Evolutionary conservation across 2,797 vertebrate genomes (phyloP).

Genomic region (Euthynnus affinis): DNA sequence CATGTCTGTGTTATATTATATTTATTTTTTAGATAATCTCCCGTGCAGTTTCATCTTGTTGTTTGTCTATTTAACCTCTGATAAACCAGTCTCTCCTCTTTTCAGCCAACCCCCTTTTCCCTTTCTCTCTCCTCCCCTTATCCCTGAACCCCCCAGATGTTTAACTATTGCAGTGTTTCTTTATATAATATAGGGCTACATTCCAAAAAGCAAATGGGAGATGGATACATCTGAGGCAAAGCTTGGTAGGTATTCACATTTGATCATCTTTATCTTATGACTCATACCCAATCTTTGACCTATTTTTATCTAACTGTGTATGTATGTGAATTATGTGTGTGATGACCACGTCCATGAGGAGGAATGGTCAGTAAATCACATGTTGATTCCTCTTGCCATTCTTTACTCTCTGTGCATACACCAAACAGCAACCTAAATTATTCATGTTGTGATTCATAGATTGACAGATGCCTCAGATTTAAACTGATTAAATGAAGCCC

Average conservation of each 20-base stretch:
- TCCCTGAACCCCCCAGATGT: constrained; percentile 67
- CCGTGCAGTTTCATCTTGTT: constrained; percentile 61
- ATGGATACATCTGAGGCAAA: constrained; percentile 99
- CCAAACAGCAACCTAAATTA: background rate
- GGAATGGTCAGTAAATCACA: constrained; percentile 5
- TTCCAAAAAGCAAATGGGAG: constrained; percentile 99
- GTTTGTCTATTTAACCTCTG: constrained; percentile 67
- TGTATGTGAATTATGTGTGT: background rate
- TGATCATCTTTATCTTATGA: background rate
- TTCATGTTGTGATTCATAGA: background rate
- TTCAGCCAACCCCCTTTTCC: constrained; percentile 59
- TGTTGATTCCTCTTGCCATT: background rate
- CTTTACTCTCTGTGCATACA: background rate
- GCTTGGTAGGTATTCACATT: constrained; percentile 92
- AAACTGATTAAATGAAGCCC: background rate
- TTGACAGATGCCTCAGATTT: background rate
- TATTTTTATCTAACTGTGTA: background rate
- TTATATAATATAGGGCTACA: constrained; percentile 98
- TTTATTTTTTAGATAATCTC: constrained; percentile 32
- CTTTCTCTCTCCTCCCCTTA: constrained; percentile 50
- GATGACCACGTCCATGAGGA: background rate
- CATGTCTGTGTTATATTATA: constrained; percentile 60
- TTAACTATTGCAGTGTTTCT: constrained; percentile 98
- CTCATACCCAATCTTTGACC: background rate
- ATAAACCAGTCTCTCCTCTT: constrained; percentile 76